Percentiles rank a stretch among this genome's conserved stretches.
Evolutionary conservation across 2,113 vertebrate species (phyloP).

Genomic region (Suncus etruscus): DNA sequence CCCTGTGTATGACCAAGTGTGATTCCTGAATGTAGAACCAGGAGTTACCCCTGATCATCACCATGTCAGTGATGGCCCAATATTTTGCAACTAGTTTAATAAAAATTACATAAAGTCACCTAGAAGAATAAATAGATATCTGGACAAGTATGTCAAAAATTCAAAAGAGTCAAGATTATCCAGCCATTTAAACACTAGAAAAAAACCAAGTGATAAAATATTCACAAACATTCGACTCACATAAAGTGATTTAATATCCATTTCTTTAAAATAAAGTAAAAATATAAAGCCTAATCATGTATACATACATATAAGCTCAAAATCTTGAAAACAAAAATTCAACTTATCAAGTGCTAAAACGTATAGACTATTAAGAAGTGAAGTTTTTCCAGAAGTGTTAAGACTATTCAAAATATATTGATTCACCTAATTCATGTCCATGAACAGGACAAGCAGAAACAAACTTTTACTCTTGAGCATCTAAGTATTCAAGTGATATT

Average conservation of each 20-base stretch:
- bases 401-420: no score
- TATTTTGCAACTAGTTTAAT: no score
- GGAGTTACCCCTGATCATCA: no score
- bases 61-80: no score
- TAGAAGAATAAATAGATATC: background rate
- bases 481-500: background rate
- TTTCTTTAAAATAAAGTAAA: background rate
- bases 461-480: background rate
- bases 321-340: conserved; percentile 16
- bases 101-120: background rate
- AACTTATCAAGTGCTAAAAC: background rate
- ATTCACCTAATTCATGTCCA: background rate
- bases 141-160: background rate
- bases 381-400: background rate
- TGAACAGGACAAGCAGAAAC: background rate
- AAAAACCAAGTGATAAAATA: background rate
- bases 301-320: no score
- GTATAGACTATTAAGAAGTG: background rate
- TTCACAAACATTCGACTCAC: conserved; percentile 6
- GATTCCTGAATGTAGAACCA: no score
- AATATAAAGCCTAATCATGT: conserved; percentile 18
- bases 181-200: background rate
- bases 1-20: no score
- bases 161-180: background rate
- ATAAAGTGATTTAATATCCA: background rate